Evolutionary conservation across 1,140 invertebrate genomes (phyloP).

Genomic region (Linepithema humile): DNA sequence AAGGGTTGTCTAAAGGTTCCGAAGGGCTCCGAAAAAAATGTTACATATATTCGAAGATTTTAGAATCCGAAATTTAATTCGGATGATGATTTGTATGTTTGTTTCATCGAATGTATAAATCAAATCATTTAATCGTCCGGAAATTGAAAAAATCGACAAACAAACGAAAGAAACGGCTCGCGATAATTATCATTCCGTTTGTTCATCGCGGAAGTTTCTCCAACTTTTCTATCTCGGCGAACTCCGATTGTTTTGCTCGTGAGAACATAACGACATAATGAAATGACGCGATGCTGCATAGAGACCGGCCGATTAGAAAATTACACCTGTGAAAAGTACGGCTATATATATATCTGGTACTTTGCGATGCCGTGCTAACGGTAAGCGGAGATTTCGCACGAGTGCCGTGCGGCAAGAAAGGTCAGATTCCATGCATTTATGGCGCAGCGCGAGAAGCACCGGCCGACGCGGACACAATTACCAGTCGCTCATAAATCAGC

Average conservation of each 20-base stretch:
- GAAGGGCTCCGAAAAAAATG: not conserved
- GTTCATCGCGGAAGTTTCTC: not conserved
- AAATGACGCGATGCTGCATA: not conserved
- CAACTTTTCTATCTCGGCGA: not conserved
- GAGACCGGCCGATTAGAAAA: not conserved
- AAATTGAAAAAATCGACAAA: not conserved
- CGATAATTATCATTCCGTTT: not conserved
- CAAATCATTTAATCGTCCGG: too few species aligned
- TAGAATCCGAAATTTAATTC: not conserved
- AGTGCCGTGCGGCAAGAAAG: constrained; percentile 25
- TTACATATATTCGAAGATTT: not conserved
- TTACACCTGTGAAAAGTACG: not conserved
- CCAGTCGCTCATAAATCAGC: not conserved
- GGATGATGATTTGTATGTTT: not conserved
- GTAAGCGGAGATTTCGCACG: constrained; percentile 45
- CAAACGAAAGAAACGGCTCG: not conserved
- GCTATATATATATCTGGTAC: not conserved
- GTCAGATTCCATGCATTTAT: constrained; percentile 41
- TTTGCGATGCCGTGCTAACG: constrained; percentile 7
- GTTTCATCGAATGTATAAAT: not conserved
- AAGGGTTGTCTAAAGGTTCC: not conserved
- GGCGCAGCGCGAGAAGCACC: not conserved
- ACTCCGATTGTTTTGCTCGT: not conserved
- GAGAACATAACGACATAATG: not conserved
- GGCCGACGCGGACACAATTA: constrained; percentile 2